A percentile compares a stretch with the other conserved stretches of the same genome.
phyloP scores from a whole-genome alignment of 2,888 invertebrate species.

The Eugnorisma glareosa region DNA sequence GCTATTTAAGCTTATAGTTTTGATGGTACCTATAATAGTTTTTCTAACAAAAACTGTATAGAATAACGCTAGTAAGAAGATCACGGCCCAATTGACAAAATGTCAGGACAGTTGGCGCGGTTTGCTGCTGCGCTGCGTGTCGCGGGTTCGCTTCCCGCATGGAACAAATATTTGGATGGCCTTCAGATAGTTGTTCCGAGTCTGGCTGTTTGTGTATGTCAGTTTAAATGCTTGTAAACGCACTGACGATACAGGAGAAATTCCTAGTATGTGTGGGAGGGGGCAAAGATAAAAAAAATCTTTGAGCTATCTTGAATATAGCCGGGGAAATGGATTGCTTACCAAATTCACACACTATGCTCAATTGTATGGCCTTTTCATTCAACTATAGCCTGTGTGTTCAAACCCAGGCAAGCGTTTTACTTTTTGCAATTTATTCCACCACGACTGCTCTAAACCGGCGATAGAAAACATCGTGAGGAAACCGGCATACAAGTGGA shows the following conservation, averaged over 20 bases:
- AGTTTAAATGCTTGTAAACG: neutral
- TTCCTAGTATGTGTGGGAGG: too few species aligned
- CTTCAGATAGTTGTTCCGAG: neutral
- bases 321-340: neutral
- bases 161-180: neutral
- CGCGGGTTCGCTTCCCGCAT: neutral
- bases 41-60: neutral
- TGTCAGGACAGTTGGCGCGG: too few species aligned
- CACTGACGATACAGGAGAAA: neutral
- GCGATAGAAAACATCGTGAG: neutral
- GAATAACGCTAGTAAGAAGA: neutral
- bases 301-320: neutral
- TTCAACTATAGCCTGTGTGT: neutral
- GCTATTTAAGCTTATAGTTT: neutral
- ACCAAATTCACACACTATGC: neutral
- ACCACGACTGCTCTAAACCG: neutral
- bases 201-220: neutral
- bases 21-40: neutral
- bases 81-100: neutral
- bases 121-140: neutral
- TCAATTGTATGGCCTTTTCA: neutral
- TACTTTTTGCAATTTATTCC: neutral
- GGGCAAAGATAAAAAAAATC: too few species aligned
- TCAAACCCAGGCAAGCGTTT: neutral
- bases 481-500: neutral